Evolutionary conservation across 2,113 vertebrate genomes (phyloP).

Genomic region (Muntiacus muntjak): DNA sequence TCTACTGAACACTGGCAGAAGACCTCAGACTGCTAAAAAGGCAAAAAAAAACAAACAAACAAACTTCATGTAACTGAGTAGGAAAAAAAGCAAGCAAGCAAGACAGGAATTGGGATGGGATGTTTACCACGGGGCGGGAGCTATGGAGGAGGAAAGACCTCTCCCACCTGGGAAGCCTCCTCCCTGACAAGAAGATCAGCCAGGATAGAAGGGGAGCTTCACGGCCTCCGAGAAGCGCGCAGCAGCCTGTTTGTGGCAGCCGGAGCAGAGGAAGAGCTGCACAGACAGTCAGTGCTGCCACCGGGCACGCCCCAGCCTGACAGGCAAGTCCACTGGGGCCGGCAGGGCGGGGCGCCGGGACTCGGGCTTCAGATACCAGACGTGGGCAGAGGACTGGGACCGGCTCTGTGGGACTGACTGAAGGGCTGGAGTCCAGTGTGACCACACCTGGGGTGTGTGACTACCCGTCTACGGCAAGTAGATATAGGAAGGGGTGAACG

Average conservation of each 20-base stretch:
- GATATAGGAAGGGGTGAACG: neutral
- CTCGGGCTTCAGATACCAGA: neutral
- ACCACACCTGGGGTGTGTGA: neutral
- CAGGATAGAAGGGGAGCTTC: neutral
- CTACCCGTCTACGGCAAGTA: neutral
- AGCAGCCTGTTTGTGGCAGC: neutral
- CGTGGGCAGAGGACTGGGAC: neutral
- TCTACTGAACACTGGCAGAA: neutral
- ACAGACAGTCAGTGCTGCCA: neutral
- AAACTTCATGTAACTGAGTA: neutral
- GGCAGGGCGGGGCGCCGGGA: neutral
- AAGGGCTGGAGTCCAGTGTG: neutral
- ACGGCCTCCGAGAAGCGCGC: neutral
- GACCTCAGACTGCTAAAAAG: neutral
- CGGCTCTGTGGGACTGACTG: neutral
- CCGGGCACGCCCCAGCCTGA: neutral
- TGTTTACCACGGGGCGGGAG: neutral
- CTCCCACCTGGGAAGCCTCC: neutral
- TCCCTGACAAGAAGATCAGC: neutral
- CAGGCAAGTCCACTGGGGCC: neutral
- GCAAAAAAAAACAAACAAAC: neutral
- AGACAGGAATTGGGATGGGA: neutral
- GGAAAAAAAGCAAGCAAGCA: neutral
- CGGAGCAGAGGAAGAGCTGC: neutral
- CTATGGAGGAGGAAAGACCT: neutral